Percentiles rank a stretch among this genome's conserved stretches.
Evolutionary conservation across 2,797 vertebrate genomes (phyloP).

Genomic region (Sebastes nivosus): DNA sequence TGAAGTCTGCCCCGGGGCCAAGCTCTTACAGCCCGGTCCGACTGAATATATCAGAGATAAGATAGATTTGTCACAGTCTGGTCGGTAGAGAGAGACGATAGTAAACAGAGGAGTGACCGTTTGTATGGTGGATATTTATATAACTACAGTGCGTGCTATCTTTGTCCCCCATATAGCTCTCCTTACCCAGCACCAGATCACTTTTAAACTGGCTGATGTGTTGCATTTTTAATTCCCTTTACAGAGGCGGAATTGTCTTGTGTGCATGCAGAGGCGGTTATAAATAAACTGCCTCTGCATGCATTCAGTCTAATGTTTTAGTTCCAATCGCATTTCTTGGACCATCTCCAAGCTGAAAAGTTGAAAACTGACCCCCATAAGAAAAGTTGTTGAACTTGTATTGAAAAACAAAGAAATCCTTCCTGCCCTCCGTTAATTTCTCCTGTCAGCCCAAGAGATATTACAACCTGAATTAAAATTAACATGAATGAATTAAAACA

Average conservation of each 20-base stretch:
- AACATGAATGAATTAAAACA: constrained; percentile 3
- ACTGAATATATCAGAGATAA: constrained; percentile 52
- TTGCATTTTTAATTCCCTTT: constrained; percentile 20
- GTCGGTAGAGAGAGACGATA: neutral
- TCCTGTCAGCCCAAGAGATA: neutral
- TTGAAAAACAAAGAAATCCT: neutral
- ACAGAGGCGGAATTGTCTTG: neutral
- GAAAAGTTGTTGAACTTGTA: neutral
- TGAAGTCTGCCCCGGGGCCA: constrained; percentile 32
- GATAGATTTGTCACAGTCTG: constrained; percentile 57
- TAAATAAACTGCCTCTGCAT: neutral
- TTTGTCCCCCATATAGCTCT: neutral
- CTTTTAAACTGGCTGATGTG: neutral
- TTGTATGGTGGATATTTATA: constrained; percentile 11
- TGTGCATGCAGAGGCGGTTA: neutral
- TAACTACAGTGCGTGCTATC: neutral
- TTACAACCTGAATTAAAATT: neutral
- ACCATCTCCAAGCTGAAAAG: neutral
- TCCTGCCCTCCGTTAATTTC: neutral
- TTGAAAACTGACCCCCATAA: neutral
- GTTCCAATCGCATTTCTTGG: neutral
- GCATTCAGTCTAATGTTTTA: neutral
- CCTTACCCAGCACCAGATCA: neutral
- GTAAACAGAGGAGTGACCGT: constrained; percentile 3
- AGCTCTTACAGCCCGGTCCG: constrained; percentile 25